Evolutionary conservation across 1,140 invertebrate genomes (phyloP).

Genomic region (Oreohelix idahoensis): DNA sequence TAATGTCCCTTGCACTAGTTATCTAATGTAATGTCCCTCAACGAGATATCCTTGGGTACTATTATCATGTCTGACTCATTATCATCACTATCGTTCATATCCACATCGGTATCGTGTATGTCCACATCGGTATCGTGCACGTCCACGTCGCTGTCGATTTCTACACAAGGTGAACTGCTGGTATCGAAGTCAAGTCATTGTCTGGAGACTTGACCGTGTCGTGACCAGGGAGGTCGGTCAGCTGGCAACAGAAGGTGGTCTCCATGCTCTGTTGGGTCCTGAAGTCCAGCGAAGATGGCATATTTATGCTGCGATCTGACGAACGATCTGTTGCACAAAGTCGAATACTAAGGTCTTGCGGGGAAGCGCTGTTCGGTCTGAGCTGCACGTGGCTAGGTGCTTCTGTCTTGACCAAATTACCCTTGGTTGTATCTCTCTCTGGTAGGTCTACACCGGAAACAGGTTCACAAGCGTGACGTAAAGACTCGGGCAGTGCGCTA

Average conservation of each 20-base stretch:
- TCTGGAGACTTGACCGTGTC: no score
- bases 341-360: not conserved
- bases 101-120: not conserved
- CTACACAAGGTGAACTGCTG: not conserved
- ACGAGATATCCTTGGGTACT: not conserved
- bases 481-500: no score
- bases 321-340: not conserved
- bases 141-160: conserved; percentile 9
- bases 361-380: not conserved
- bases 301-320: not conserved
- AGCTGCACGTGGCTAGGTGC: not conserved
- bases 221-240: no score
- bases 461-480: no score
- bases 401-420: no score
- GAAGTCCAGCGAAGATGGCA: not conserved
- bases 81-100: no score
- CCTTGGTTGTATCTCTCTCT: no score
- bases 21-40: conserved; percentile 6
- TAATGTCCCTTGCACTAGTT: no score
- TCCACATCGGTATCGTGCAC: not conserved
- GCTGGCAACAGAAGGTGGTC: no score
- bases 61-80: not conserved
- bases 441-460: no score
- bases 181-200: not conserved
- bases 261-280: no score